Evolutionary conservation across 2,113 vertebrate genomes (phyloP).

Genomic region (Dasypus novemcinctus): DNA sequence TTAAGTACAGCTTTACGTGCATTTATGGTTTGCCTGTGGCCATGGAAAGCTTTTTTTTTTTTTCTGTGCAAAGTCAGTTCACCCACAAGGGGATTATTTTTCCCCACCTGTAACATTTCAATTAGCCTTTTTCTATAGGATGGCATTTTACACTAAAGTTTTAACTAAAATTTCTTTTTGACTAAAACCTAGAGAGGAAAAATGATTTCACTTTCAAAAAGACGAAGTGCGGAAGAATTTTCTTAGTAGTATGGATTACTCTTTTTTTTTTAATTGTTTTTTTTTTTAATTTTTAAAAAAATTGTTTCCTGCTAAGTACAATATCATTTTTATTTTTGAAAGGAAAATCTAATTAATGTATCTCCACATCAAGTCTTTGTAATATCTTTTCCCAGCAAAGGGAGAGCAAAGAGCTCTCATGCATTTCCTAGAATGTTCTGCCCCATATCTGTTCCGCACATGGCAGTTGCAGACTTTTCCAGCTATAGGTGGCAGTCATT

Average conservation of each 20-base stretch:
- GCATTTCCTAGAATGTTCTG: not conserved
- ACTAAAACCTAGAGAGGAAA: not conserved
- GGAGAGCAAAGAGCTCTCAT: no score
- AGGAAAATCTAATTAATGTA: no score
- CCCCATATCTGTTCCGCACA: rapidly evolving
- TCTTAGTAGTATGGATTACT: not conserved
- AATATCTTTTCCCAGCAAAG: not conserved
- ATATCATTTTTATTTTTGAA: not conserved
- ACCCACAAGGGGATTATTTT: not conserved
- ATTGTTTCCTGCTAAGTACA: not conserved
- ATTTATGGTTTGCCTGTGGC: not conserved
- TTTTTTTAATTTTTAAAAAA: no score
- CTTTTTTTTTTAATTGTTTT: no score
- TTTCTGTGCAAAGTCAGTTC: not conserved
- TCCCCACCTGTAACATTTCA: not conserved
- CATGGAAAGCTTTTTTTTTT: not conserved
- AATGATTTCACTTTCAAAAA: not conserved
- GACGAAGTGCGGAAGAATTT: not conserved
- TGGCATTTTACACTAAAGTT: not conserved
- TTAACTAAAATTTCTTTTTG: not conserved
- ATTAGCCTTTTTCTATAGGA: not conserved
- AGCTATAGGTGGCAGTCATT: not conserved
- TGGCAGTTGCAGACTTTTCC: not conserved
- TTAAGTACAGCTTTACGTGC: no score
- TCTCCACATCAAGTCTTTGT: not conserved